Conservation (phyloP, 2,888 invertebrate species). For the Heliconius ethilla region DNA sequence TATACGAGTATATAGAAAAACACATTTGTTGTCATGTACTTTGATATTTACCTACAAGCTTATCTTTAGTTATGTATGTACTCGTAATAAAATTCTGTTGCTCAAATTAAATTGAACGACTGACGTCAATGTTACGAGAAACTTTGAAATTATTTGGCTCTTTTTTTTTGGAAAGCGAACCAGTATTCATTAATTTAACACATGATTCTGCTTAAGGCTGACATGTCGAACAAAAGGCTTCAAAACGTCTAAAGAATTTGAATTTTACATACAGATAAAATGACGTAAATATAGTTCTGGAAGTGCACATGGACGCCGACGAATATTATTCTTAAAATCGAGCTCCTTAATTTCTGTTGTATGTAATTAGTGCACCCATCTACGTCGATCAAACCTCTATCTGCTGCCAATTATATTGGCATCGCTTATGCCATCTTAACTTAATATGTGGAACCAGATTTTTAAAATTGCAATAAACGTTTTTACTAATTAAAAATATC, state of each 20-base stretch:
- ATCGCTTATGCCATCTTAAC: conserved; percentile 27
- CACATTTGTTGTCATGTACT: neutral
- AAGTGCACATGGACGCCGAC: conserved; percentile 13
- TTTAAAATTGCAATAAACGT: neutral
- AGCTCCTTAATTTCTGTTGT: conserved; percentile 29
- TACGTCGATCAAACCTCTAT: conserved; percentile 30
- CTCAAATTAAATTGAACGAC: conserved; percentile 1
- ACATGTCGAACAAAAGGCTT: conserved; percentile 15
- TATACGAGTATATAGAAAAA: neutral
- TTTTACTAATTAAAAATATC: neutral
- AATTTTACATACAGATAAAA: neutral
- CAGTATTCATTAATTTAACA: conserved; percentile 31
- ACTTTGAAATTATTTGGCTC: neutral
- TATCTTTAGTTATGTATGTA: neutral
- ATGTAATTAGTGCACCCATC: conserved; percentile 32
- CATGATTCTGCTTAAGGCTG: conserved; percentile 35
- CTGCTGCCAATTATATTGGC: conserved; percentile 35
- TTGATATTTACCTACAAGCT: neutral
- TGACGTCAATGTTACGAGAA: neutral
- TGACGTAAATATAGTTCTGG: conserved; percentile 23
- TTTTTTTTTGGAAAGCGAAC: conserved; percentile 20
- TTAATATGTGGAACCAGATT: conserved; percentile 20
- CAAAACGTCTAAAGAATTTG: conserved; percentile 19
- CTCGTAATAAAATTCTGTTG: neutral
- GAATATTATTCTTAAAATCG: conserved; percentile 27